Percentiles rank a stretch among this genome's conserved stretches.
Evolutionary conservation across 2,113 vertebrate genomes (phyloP).

Genomic region (Aptenodytes patagonicus): DNA sequence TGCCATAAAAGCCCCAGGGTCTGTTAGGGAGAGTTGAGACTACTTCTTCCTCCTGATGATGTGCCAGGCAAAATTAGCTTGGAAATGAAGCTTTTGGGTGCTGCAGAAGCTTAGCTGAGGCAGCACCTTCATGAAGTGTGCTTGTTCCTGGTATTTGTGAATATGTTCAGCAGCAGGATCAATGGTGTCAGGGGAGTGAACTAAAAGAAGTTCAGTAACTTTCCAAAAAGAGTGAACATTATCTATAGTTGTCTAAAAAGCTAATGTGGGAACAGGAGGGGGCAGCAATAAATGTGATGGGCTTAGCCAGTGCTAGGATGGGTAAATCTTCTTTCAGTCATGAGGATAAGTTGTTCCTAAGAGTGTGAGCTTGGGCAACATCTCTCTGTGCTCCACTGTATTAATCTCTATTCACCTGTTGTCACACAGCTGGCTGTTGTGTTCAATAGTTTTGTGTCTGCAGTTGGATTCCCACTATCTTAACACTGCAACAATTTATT

Average conservation of each 20-base stretch:
- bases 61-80: neutral
- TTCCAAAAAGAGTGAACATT: neutral
- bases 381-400: neutral
- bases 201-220: neutral
- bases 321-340: neutral
- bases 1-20: neutral
- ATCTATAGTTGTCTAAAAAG: neutral
- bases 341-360: neutral
- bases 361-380: neutral
- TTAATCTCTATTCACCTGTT: neutral
- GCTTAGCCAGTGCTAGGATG: accelerated
- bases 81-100: neutral
- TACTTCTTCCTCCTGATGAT: neutral
- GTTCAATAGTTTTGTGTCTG: neutral
- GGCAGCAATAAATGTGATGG: neutral
- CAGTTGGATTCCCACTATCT: neutral
- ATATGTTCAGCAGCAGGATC: neutral
- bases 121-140: neutral
- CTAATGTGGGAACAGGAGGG: neutral
- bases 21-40: neutral
- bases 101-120: neutral
- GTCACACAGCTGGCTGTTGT: neutral
- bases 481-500: neutral
- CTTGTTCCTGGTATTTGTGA: neutral
- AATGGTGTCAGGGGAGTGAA: neutral